Evolutionary conservation across 23 tunicate species (phyloP).

Genomic region (Diplosoma virens): DNA sequence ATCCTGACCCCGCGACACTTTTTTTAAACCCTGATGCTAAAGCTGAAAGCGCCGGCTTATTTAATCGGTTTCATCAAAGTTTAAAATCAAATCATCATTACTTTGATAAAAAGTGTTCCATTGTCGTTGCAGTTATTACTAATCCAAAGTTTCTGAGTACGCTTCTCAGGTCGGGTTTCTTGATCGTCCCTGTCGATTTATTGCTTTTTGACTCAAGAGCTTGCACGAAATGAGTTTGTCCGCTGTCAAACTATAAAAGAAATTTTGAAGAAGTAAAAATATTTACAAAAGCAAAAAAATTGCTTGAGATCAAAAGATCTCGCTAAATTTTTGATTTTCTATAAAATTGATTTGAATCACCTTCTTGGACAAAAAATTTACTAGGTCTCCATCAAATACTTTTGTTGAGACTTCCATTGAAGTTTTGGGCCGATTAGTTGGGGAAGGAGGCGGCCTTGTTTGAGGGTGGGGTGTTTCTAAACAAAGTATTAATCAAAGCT

Average conservation of each 20-base stretch:
- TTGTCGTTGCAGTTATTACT: constrained; percentile 47
- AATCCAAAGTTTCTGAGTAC: constrained; percentile 41
- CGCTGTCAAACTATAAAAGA: constrained; percentile 57
- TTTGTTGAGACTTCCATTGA: constrained; percentile 34
- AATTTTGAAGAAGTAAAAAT: background rate
- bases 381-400: constrained; percentile 61
- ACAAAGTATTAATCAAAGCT: no score
- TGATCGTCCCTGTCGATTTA: constrained; percentile 43
- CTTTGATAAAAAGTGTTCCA: constrained; percentile 84
- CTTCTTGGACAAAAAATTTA: constrained; percentile 50
- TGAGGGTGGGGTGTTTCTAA: background rate
- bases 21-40: no score
- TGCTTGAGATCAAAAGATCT: background rate
- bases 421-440: constrained; percentile 57
- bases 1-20: no score
- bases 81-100: background rate
- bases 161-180: constrained; percentile 60
- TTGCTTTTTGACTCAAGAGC: constrained; percentile 55
- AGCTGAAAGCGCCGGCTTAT: no score
- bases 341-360: no score
- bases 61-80: no score
- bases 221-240: constrained; percentile 43
- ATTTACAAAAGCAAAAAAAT: background rate
- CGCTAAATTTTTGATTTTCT: background rate
- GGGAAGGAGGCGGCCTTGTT: background rate